A percentile compares a stretch with the other conserved stretches of the same genome.
phyloP scores from a whole-genome alignment of 92 coral and sea anemone genomes.

The Actinernus sp. region DNA sequence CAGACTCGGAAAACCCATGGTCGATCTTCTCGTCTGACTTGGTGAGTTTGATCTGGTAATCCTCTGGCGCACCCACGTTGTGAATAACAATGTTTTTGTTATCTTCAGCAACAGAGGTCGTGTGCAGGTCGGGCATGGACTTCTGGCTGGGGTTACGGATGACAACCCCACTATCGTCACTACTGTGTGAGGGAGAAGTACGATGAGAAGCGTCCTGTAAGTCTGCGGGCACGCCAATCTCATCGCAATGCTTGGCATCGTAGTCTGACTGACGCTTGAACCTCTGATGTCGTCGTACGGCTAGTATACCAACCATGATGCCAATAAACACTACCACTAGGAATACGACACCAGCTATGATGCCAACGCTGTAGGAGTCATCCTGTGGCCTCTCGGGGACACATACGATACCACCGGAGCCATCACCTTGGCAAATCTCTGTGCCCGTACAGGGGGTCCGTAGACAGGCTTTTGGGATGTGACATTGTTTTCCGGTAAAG shows the following conservation, averaged over 20 bases:
- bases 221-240: constrained; percentile 67
- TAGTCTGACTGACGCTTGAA: constrained; percentile 62
- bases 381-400: constrained; percentile 14
- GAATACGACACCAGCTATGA: constrained; percentile 95
- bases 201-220: constrained; percentile 82
- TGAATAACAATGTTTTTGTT: constrained; percentile 83
- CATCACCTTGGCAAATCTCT: constrained; percentile 21
- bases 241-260: constrained; percentile 63
- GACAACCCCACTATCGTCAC: constrained; percentile 97
- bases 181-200: constrained; percentile 94
- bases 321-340: constrained; percentile 72
- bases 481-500: constrained; percentile 57
- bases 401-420: constrained; percentile 28
- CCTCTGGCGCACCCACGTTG: constrained; percentile 90
- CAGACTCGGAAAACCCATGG: constrained; percentile 97
- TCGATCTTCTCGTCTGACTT: constrained; percentile 87
- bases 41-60: constrained; percentile 85
- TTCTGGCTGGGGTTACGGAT: constrained; percentile 88
- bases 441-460: constrained; percentile 27
- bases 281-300: constrained; percentile 80
- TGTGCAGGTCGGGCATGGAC: constrained; percentile 59
- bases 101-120: constrained; percentile 53
- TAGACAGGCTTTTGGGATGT: constrained; percentile 39
- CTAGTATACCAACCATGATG: constrained; percentile 84
- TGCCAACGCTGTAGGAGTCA: constrained; percentile 73